Evolutionary conservation across 2,888 invertebrate genomes (phyloP).

Genomic region (Drosophila hawaiiensis): DNA sequence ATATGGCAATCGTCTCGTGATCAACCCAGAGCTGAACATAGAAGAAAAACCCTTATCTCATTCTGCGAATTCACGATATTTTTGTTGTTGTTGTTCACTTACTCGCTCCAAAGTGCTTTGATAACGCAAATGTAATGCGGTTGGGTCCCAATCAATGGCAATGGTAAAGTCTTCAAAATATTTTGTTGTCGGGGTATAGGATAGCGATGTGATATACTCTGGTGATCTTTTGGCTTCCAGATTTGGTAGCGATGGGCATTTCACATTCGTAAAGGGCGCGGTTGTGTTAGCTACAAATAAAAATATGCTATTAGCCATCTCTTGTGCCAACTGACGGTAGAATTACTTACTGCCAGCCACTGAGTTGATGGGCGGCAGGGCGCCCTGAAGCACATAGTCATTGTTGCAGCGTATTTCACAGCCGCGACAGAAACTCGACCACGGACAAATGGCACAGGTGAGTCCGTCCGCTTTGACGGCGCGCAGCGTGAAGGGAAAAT

Average conservation of each 20-base stretch:
- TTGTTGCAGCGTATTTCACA: conserved; percentile 91
- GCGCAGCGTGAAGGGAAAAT: conserved; percentile 95
- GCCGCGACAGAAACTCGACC: conserved; percentile 94
- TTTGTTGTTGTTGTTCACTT: conserved; percentile 30
- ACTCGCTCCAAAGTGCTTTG: conserved; percentile 92
- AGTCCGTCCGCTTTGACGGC: conserved; percentile 91
- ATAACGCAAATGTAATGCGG: conserved; percentile 95
- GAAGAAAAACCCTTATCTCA: not conserved
- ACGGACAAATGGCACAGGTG: conserved; percentile 91
- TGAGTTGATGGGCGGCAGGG: conserved; percentile 73
- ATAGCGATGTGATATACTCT: conserved; percentile 74
- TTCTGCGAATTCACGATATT: not conserved
- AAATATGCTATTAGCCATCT: not conserved
- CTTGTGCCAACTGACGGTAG: too few species aligned
- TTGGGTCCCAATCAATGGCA: conserved; percentile 98
- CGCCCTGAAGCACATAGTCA: conserved; percentile 85
- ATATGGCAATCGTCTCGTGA: conserved; percentile 90
- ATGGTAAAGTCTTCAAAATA: conserved; percentile 86
- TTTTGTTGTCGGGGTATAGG: conserved; percentile 67
- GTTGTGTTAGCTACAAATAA: conserved; percentile 72
- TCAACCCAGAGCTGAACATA: conserved; percentile 89
- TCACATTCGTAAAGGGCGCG: conserved; percentile 78
- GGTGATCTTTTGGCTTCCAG: conserved; percentile 76
- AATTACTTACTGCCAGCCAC: conserved; percentile 70
- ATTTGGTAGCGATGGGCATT: conserved; percentile 83